Conservation (phyloP, 2,888 invertebrate species). For the Chelonus formosanus region DNA sequence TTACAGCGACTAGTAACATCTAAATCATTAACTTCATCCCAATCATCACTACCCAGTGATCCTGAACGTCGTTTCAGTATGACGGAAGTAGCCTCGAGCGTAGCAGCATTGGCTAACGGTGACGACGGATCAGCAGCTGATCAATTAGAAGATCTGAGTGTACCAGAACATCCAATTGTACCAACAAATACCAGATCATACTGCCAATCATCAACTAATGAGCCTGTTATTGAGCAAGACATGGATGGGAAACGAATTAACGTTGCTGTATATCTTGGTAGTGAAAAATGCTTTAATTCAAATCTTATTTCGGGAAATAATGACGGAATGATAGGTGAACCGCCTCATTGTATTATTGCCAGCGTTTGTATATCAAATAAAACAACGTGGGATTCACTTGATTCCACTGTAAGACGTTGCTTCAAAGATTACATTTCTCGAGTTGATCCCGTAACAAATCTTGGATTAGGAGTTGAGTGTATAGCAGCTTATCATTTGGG, state of each 20-base stretch:
- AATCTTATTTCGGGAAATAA: slow-evolving; percentile 65
- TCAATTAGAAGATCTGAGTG: slow-evolving; percentile 55
- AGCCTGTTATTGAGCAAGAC: slow-evolving; percentile 66
- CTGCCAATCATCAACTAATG: slow-evolving; percentile 45
- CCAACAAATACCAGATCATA: slow-evolving; percentile 42
- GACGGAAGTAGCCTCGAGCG: slow-evolving; percentile 60
- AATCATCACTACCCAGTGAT: slow-evolving; percentile 65
- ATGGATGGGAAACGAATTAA: slow-evolving; percentile 88
- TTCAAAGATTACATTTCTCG: slow-evolving; percentile 94
- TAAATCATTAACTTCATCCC: slow-evolving; percentile 68
- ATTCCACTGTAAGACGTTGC: slow-evolving; percentile 88
- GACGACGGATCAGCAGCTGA: slow-evolving; percentile 50
- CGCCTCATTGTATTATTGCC: slow-evolving; percentile 76
- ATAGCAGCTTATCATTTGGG: slow-evolving; percentile 94
- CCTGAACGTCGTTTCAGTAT: slow-evolving; percentile 66
- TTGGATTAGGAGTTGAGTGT: slow-evolving; percentile 76
- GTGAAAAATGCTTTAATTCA: slow-evolving; percentile 71
- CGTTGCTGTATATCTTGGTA: slow-evolving; percentile 86
- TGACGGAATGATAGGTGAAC: slow-evolving; percentile 62
- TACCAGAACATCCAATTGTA: slow-evolving; percentile 53
- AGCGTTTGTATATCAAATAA: slow-evolving; percentile 90
- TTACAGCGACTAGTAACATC: slow-evolving; percentile 84
- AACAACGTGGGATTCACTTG: slow-evolving; percentile 94
- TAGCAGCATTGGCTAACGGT: slow-evolving; percentile 57
- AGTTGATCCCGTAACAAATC: slow-evolving; percentile 85